These are phyloP conservation scores for Tipula helvola DNA, from an alignment of 2,888 invertebrate genomes.

Conservation along the genomic window DNA sequence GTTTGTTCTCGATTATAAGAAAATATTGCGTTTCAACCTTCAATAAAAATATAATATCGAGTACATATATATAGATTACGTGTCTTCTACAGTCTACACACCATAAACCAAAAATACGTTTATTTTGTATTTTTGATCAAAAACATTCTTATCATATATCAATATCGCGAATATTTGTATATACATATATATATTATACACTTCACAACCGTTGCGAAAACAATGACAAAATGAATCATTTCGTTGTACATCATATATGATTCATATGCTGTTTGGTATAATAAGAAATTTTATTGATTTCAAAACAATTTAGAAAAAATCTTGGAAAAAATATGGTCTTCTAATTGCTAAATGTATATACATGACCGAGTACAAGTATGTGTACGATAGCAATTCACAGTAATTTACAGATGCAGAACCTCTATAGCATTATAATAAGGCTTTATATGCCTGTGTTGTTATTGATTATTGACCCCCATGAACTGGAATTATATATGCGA, in stretches of 20 bases:
- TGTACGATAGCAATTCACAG: not conserved
- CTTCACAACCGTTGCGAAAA: not conserved
- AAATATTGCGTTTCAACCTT: not conserved
- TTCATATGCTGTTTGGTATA: not conserved
- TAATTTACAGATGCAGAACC: not conserved
- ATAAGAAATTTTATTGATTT: not conserved
- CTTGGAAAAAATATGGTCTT: not conserved
- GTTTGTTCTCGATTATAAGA: not conserved
- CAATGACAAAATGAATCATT: not conserved
- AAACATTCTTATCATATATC: not conserved
- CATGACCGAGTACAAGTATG: not conserved
- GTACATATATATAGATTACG: not conserved
- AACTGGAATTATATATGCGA: not conserved
- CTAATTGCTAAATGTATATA: not conserved
- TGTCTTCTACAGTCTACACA: not conserved
- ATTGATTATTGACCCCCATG: not conserved
- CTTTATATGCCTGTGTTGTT: not conserved
- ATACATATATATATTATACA: not conserved
- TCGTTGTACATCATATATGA: not conserved
- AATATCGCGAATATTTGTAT: not conserved
- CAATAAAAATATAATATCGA: not conserved
- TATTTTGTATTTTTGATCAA: not conserved
- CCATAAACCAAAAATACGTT: not conserved
- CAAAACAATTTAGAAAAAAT: not conserved
- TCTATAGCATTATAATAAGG: not conserved